Evolutionary conservation across 2,113 vertebrate genomes (phyloP), one percentile per base, ranked within the genome.

Genomic region (Platysternon megacephalum): DNA sequence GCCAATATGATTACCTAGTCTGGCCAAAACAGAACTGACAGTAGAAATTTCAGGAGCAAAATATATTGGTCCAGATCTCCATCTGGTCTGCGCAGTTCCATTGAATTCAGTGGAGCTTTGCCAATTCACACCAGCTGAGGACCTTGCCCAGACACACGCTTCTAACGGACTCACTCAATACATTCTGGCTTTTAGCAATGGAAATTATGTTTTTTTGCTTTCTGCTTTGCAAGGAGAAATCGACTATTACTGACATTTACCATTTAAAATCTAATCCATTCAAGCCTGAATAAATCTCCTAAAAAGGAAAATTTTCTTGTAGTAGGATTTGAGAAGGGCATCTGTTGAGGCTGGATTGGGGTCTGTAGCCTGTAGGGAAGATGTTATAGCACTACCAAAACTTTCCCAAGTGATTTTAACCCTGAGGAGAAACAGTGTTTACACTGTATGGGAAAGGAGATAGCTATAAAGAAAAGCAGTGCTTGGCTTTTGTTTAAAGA

Each of bases 131-230:
- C 11, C 42, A 28, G 74, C 44, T 46, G 74, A 78, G 74, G 26
- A 11, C 26, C 21, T 78, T 44, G 74, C 16, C 11, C 29, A 17
- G 0, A 0, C 5, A 44, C 44, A 0, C 1, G 6, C 49, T 83
- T 22, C 53, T 32, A 2, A 2, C 1, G 9, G 79, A 35, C 74
- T 52, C 2, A 3, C n/a, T 87, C 88, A 68, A 32, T 28, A 53
- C 84, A 24, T 22, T 76, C 90, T 93, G 48, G 11, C 89, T 79
- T 35, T 9, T 84, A 93, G 93, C 52, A 51, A 2, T 24, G 22
- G 11, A 53, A 46, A 11, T 8, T 84, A 3, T 2, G 72, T 39
- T 68, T 81, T 4, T 1, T 8, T 68, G 1, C 0, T 44, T 90
- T 80, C 90, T 89, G 26, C 88, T 93, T 68, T 61, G 26, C 61